Conservation (phyloP, 2,888 invertebrate genomes). For the Mermis nigrescens region DNA sequence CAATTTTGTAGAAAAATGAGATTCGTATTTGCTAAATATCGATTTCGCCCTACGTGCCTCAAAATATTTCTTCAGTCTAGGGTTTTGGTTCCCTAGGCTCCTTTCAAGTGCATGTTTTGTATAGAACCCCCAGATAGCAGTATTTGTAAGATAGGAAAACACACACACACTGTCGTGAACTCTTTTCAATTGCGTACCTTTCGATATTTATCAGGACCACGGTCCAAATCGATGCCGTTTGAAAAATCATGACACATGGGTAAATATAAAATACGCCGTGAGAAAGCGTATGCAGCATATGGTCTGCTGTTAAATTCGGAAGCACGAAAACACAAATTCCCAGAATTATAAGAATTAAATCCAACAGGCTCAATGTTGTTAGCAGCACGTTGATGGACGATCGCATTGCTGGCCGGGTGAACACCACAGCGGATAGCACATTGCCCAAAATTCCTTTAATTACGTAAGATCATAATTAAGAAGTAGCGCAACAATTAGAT, state of each 20-base stretch:
- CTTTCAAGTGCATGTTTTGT: too few relatives aligned
- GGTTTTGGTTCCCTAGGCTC: too few relatives aligned
- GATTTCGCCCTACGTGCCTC: too few relatives aligned
- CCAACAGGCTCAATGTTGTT: conserved; percentile 1
- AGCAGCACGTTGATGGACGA: conserved; percentile 10
- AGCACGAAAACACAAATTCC: neutral
- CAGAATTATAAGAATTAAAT: neutral
- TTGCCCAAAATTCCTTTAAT: conserved; percentile 5
- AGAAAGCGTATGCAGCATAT: neutral
- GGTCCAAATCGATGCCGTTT: neutral
- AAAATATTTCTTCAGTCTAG: too few relatives aligned
- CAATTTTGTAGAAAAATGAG: too few relatives aligned
- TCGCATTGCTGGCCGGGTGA: conserved; percentile 6
- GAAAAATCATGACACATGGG: neutral
- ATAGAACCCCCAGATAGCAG: too few relatives aligned
- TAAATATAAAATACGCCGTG: neutral
- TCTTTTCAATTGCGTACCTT: too few relatives aligned
- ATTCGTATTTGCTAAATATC: too few relatives aligned
- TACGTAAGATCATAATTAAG: too few relatives aligned
- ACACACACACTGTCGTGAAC: too few relatives aligned
- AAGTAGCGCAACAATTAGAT: too few relatives aligned
- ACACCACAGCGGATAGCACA: conserved; percentile 2
- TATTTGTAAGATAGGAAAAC: too few relatives aligned
- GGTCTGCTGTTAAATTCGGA: neutral
- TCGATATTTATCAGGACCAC: neutral